Evolutionary conservation across 92 coral and sea anemone genomes (phyloP).

Genomic region (Umimayanthus chanpuru): DNA sequence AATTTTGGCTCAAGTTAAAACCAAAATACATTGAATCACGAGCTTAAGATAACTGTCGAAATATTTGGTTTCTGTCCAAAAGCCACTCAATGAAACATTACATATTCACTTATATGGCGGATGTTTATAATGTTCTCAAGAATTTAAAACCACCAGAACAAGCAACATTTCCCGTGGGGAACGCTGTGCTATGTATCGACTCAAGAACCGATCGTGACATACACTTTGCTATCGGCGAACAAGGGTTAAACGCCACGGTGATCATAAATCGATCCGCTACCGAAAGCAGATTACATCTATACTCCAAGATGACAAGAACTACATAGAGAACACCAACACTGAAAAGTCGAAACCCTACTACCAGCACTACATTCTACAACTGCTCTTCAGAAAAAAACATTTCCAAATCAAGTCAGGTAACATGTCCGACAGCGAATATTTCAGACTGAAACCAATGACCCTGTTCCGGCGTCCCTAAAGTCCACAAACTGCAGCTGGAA

Average conservation of each 20-base stretch:
- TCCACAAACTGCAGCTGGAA: too few relatives aligned
- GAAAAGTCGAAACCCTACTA: constrained; percentile 10
- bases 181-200: constrained; percentile 10
- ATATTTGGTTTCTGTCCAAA: too few relatives aligned
- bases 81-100: too few relatives aligned
- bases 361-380: constrained; percentile 1
- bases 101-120: not conserved
- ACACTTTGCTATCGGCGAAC: not conserved
- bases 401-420: constrained; percentile 20
- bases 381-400: constrained; percentile 25
- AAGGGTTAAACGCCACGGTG: constrained; percentile 13
- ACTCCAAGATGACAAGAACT: constrained; percentile 15
- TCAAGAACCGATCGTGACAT: constrained; percentile 6
- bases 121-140: not conserved
- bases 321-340: constrained; percentile 9
- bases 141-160: not conserved
- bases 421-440: not conserved
- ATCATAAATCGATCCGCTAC: constrained; percentile 22
- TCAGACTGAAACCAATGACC: too few relatives aligned
- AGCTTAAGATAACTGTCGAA: too few relatives aligned
- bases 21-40: too few relatives aligned
- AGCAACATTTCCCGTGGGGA: constrained; percentile 7
- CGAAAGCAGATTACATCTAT: constrained; percentile 20
- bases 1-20: too few relatives aligned
- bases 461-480: too few relatives aligned